Evolutionary conservation across 2,888 invertebrate genomes (phyloP).

Genomic region (Xestia ashworthii): DNA sequence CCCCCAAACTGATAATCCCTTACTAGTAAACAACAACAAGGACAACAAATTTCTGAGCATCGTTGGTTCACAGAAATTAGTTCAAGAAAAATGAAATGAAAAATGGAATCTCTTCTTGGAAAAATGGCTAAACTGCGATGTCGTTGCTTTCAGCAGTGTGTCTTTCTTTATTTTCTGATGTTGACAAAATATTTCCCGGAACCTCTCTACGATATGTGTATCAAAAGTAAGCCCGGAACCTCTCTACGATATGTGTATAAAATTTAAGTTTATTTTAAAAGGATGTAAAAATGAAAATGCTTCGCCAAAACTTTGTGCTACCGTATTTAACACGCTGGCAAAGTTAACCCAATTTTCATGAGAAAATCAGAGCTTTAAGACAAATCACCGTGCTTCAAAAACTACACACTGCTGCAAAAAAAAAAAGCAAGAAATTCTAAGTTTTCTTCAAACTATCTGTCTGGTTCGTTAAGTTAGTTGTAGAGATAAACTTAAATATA

Average conservation of each 20-base stretch:
- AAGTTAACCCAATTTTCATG: conserved; percentile 2
- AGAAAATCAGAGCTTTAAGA: background rate
- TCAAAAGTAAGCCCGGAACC: too few species aligned
- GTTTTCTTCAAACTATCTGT: conserved; percentile 17
- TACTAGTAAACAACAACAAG: conserved; percentile 9
- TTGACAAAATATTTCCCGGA: background rate
- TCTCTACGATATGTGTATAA: background rate
- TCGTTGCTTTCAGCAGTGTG: background rate
- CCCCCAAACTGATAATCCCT: background rate
- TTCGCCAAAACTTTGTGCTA: background rate
- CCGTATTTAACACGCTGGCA: background rate
- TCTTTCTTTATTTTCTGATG: background rate
- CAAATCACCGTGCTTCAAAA: background rate
- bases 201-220: background rate
- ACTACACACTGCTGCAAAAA: conserved; percentile 4
- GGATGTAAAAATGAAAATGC: background rate
- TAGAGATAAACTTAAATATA: conserved; percentile 26
- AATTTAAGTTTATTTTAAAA: background rate
- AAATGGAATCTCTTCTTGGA: background rate
- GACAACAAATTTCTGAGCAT: background rate
- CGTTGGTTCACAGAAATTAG: background rate
- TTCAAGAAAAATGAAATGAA: background rate
- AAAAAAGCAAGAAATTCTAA: conserved; percentile 3
- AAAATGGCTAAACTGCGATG: background rate
- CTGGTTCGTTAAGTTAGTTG: conserved; percentile 24